Conservation (phyloP, 2,113 vertebrate species). For the Zosterops pallidus region DNA sequence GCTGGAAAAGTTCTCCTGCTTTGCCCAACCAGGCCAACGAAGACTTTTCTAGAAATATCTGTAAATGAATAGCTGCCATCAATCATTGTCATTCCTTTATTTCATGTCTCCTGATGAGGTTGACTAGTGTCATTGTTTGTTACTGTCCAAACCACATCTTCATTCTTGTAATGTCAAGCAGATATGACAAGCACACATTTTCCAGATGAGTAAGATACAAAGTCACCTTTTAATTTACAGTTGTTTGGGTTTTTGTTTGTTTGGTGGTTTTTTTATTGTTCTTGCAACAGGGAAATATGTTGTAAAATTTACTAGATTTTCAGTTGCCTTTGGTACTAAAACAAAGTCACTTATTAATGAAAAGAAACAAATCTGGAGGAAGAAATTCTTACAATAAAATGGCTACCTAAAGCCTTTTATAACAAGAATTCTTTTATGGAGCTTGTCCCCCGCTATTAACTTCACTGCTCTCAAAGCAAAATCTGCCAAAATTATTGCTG, state of each 20-base stretch:
- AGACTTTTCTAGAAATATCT: conserved; percentile 83
- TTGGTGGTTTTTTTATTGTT: conserved; percentile 1
- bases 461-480: conserved; percentile 1
- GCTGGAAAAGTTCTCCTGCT: conserved; percentile 48
- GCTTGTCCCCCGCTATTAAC: conserved; percentile 29
- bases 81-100: conserved; percentile 95
- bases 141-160: conserved; percentile 91
- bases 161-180: conserved; percentile 86
- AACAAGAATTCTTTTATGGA: conserved; percentile 57
- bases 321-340: conserved; percentile 60
- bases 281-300: conserved; percentile 56
- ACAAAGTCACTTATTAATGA: conserved; percentile 42
- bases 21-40: conserved; percentile 54
- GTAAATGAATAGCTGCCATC: conserved; percentile 93
- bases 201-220: conserved; percentile 85
- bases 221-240: conserved; percentile 94
- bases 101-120: conserved; percentile 87
- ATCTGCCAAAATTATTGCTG: conserved; percentile 49
- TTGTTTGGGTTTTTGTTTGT: conserved; percentile 64
- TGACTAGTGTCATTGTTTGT: conserved; percentile 94
- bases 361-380: conserved; percentile 11
- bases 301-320: conserved; percentile 61
- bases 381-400: conserved; percentile 62
- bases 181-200: conserved; percentile 93
- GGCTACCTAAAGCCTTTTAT: conserved; percentile 55